Base-by-base conservation (phyloP, 64 coral and sea anemone species). In the Exaiptasia diaphana region DNA sequence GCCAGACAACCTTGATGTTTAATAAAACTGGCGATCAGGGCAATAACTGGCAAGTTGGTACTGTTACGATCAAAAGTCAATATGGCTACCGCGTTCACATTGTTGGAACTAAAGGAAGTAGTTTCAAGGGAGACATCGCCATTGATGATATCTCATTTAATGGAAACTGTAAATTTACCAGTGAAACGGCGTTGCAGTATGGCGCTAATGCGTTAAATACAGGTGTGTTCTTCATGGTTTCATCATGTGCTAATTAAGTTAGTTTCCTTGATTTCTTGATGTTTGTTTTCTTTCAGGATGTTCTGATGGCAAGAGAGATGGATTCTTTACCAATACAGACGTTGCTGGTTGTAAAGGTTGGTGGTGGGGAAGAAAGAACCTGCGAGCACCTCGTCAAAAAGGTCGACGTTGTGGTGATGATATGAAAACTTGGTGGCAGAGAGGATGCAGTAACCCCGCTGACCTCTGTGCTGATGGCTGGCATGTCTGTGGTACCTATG, bases 71-170 rank as follows among this genome's bases (percentile, higher is more conserved):
- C 3, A 73, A 68, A 20, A 94, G 91, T 41, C 54, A 76, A 4
- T 94, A 85, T 71, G 91, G 59, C 21, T 94, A 89, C 91, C 85
- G 91, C 1, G 58, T 94, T 12, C 91, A 94, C 54, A 89, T 94
- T 17, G 67, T 83, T 14, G 91, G 63, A 30, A 74, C 80, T 4
- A 43, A 73, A 68, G 91, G 91, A 54, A 18, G 7, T 15, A 73
- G 53, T 17, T 94, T 74, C 33, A 57, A 53, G 27, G 86, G 86
- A 2, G 91, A 94, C 25, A 94, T 94, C 25, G 72, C 91, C 25
- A 73, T 94, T 26, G 91, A 94, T 71, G 87, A 94, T 58, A 94
- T 94, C 27, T 33, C 21, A 41, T 94, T 94, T 22, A 39, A 36
- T 43, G 84, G 84, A n/a, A 50, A 77, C 15, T 87, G 84, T n/a